Evolutionary conservation across 2,888 invertebrate species (phyloP), one percentile per base, ranked within the genome.

Genomic region (Meganola albula): DNA sequence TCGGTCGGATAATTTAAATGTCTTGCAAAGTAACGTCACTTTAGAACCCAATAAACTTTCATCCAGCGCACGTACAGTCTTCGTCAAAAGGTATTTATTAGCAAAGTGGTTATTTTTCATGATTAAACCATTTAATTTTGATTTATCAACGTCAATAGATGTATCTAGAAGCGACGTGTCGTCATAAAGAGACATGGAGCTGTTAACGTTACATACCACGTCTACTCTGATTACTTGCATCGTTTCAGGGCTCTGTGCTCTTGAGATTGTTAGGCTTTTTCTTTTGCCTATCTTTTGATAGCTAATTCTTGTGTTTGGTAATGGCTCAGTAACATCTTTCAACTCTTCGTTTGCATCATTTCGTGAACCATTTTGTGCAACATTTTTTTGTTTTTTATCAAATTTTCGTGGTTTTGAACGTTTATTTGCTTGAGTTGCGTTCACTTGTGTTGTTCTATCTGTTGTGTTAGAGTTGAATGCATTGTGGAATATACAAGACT

Each of bases 211-310:
- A 38, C 82, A 76, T 6, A 86, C 77, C 4, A 87, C 84, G 40
- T 87, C 87, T 0, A 87, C 86, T 55, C 87, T 64, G 11, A 87
- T 86, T 1, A 87, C 74, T 59, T 87, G 85, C 6, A 84, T 68
- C 1, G 85, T 84, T 39, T 85, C 84, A 4, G 86, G 86, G 41
- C 82, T 85, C 40, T 75, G 78, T 6, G 74, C 58, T 25, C 83
- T 68, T 0, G 86, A 83, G 44, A 85, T 79, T 0, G 83, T 86
- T 0, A 87, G 59, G 45, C 83, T 80, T 63, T 82, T 84, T 37
- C 82, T 63, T 47, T 74, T 77, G 0, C 75, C 79, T 29, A 59
- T 50, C 31, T 71, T 80, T 29, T 67, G 59, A 53, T 62, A 83
- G 22, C 64, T 44, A 26, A 84, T 64, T 62, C 75, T 75, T 4